Percentiles rank a stretch among this genome's conserved stretches.
phyloP scores from a whole-genome alignment of 2,797 vertebrate genomes.

The Lithobates pipiens region DNA sequence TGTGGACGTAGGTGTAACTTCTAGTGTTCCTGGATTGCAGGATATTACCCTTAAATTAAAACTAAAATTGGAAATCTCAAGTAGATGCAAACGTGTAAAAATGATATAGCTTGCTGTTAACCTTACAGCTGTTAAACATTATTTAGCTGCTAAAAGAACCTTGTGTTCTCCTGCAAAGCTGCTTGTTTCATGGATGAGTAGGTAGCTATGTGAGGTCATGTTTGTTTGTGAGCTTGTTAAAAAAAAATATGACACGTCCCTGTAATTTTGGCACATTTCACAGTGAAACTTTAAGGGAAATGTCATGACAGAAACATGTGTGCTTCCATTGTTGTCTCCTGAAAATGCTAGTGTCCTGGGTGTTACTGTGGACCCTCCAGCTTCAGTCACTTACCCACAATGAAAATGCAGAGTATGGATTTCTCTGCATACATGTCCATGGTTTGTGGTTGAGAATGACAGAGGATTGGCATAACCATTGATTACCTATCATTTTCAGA shows the following conservation, averaged over 20 bases:
- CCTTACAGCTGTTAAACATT: neutral
- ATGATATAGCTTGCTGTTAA: neutral
- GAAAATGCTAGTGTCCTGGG: neutral
- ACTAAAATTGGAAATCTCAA: neutral
- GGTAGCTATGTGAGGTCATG: conserved; percentile 38
- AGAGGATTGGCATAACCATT: too few relatives aligned
- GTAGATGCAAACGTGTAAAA: neutral
- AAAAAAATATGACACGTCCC: neutral
- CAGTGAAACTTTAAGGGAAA: too few relatives aligned
- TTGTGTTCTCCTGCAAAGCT: neutral
- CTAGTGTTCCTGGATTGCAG: neutral
- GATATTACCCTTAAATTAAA: neutral
- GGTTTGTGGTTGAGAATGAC: too few relatives aligned
- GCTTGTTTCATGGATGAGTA: conserved; percentile 13
- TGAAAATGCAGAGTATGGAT: too few relatives aligned
- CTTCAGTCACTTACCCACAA: neutral
- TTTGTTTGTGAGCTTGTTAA: conserved; percentile 7
- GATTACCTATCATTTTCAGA: too few relatives aligned
- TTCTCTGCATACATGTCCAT: too few relatives aligned
- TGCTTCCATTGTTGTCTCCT: neutral
- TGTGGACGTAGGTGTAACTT: neutral
- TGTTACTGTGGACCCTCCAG: neutral
- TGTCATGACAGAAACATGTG: neutral
- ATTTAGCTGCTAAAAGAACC: neutral
- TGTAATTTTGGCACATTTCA: neutral